Evolutionary conservation across 2,113 vertebrate genomes (phyloP), one percentile per base, ranked within the genome.

Genomic region (Pteronura brasiliensis): DNA sequence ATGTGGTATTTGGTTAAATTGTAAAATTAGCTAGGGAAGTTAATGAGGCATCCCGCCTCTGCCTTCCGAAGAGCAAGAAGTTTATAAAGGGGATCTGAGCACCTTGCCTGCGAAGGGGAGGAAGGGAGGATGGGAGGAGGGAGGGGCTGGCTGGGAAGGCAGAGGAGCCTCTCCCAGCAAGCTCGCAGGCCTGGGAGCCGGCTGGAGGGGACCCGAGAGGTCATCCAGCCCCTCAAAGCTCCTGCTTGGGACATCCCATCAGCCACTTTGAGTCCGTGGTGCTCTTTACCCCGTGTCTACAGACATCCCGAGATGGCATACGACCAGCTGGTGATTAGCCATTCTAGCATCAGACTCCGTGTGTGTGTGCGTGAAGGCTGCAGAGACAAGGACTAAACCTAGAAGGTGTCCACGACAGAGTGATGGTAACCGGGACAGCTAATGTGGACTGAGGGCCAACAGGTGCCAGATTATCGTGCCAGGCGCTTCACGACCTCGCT

Each of bases 1-100:
- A 84, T 93, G 92, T 44, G 57, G 96, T 67, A 91, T 95, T 97
- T 96, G 92, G 88, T 95, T 97, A 94, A 96, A 97, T 97, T 97
- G 96, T 98, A 98, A 98, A 98, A 98, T 96, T 93, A 94, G 97
- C 98, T 98, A 63, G 87, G 97, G 81, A 97, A 98, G 96, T 98
- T 97, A 97, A 97, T 95, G 98, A 89, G 96, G 97, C 89, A 27
- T 96, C 42, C 79, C 42, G n/a, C 97, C 96, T 96, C 96, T 95
- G 92, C 89, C 91, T 98, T 97, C 96, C 4, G 80, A 94, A 92
- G 96, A 94, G 93, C 95, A 72, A 93, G 87, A 93, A 61, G 79
- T 98, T 98, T 96, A 93, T 81, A 89, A 95, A 96, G 96, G 96
- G 91, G 52, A 76, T 93, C 82, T 71, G 95, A 39, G 84, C 80